A percentile compares a stretch with the other conserved stretches of the same genome.
Evolutionary conservation across 2,888 invertebrate genomes (phyloP).

Genomic region (Shargacucullia verbasci): DNA sequence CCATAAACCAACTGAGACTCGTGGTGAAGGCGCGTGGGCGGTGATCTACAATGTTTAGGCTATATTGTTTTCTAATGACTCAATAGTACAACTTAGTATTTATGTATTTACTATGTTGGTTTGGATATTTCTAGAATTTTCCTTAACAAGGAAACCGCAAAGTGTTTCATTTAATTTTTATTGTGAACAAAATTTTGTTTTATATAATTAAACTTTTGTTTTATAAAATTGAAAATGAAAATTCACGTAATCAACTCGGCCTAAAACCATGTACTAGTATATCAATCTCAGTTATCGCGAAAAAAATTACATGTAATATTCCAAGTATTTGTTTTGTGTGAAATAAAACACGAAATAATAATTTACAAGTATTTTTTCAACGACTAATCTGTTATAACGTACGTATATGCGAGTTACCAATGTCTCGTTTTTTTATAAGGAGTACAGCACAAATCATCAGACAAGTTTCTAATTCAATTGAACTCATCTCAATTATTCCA

Average conservation of each 20-base stretch:
- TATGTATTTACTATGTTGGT: conserved; percentile 23
- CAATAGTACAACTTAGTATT: conserved; percentile 64
- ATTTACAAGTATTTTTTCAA: no score
- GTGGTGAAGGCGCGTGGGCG: conserved; percentile 82
- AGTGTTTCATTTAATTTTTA: neutral
- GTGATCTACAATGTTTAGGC: conserved; percentile 77
- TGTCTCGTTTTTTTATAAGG: neutral
- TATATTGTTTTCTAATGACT: conserved; percentile 87
- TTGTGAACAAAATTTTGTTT: no score
- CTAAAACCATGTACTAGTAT: no score
- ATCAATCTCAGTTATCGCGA: no score
- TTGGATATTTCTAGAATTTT: conserved; percentile 6
- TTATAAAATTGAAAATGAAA: no score
- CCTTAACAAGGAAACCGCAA: conserved; percentile 6
- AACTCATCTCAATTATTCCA: conserved; percentile 48
- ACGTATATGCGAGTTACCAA: neutral
- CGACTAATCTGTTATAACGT: neutral
- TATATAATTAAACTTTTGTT: no score
- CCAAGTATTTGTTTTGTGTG: no score
- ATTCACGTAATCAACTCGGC: no score
- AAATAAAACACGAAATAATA: no score
- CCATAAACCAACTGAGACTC: conserved; percentile 76
- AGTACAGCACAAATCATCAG: conserved; percentile 15
- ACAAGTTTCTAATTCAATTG: conserved; percentile 25
- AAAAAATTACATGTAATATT: no score